phyloP scores from a whole-genome alignment of 2,113 vertebrate genomes.

The Chlamydotis undulata region DNA sequence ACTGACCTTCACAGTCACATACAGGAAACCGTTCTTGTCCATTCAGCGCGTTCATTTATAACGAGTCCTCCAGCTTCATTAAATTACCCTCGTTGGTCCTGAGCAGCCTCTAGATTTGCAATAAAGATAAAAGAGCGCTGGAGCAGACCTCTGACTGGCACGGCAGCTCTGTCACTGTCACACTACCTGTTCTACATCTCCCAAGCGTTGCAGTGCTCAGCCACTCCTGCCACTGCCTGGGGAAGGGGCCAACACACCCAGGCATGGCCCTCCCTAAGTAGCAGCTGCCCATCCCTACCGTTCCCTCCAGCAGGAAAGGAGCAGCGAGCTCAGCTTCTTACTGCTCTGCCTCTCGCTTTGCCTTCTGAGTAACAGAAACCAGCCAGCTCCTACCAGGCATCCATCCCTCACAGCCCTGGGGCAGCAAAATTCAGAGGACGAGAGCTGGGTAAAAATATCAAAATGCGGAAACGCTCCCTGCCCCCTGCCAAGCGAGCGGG shows the following conservation, averaged over 20 bases:
- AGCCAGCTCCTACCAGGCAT: background rate
- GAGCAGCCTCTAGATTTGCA: background rate
- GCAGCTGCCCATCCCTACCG: background rate
- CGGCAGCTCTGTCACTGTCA: background rate
- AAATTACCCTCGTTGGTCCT: background rate
- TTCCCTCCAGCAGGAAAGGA: background rate
- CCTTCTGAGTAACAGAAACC: background rate
- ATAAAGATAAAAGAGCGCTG: background rate
- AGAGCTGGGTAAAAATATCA: background rate
- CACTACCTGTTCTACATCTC: background rate
- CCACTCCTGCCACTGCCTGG: accelerated
- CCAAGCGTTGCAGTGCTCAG: background rate
- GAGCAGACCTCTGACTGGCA: background rate
- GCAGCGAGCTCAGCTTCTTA: background rate
- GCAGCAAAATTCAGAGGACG: background rate
- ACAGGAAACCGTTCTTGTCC: background rate
- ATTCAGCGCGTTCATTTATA: background rate
- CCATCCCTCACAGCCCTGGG: background rate
- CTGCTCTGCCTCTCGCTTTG: background rate
- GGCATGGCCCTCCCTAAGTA: background rate
- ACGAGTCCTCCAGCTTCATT: background rate
- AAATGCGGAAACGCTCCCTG: background rate
- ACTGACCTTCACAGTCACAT: background rate
- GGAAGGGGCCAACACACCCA: background rate
- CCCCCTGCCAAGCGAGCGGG: background rate